phyloP scores from a whole-genome alignment of 1,140 invertebrate genomes.

The Anagrus nilaparvatae region DNA sequence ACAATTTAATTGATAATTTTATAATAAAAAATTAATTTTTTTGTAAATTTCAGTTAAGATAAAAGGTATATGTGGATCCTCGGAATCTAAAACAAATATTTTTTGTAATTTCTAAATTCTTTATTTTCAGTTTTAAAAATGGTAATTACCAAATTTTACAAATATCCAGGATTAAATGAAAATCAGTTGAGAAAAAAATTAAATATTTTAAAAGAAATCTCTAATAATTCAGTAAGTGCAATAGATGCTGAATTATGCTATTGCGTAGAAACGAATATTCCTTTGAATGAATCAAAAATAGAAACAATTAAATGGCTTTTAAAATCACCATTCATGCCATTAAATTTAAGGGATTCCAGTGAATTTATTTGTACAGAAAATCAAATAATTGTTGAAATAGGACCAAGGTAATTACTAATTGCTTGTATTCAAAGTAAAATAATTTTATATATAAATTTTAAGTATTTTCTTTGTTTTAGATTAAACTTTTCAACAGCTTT shows the following conservation, averaged over 20 bases:
- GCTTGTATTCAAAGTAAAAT: not conserved
- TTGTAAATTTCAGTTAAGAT: too few relatives aligned
- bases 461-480: slow-evolving; percentile 42
- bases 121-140: slow-evolving; percentile 16
- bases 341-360: slow-evolving; percentile 40
- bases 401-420: slow-evolving; percentile 51
- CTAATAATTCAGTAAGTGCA: slow-evolving; percentile 28
- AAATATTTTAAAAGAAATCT: slow-evolving; percentile 19
- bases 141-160: slow-evolving; percentile 32
- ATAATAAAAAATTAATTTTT: too few relatives aligned
- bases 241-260: slow-evolving; percentile 69
- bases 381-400: slow-evolving; percentile 60
- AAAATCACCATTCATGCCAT: slow-evolving; percentile 49
- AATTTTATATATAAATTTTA: slow-evolving; percentile 11
- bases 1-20: too few relatives aligned
- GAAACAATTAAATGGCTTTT: slow-evolving; percentile 62
- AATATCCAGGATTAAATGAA: slow-evolving; percentile 24
- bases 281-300: slow-evolving; percentile 44
- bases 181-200: slow-evolving; percentile 27
- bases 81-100: too few relatives aligned
- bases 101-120: too few relatives aligned
- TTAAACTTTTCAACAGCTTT: slow-evolving; percentile 90
- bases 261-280: slow-evolving; percentile 50
- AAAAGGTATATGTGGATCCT: too few relatives aligned
- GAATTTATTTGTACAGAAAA: slow-evolving; percentile 33